Base-by-base conservation (phyloP, 1,140 invertebrate species). In the Planococcus citri region DNA sequence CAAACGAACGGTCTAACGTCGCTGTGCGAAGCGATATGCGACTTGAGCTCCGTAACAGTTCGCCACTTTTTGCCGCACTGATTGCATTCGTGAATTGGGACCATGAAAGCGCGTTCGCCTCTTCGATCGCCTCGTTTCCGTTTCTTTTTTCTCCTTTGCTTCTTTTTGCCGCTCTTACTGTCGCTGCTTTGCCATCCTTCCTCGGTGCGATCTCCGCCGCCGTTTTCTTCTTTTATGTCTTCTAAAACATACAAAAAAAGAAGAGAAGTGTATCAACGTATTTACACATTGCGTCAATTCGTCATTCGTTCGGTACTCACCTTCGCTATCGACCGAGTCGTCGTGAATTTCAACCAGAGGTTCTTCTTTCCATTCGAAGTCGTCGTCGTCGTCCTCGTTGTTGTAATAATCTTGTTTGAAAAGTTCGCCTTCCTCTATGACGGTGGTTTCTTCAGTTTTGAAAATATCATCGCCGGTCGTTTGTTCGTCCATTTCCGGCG, bases 1-100 rank as follows among this genome's bases (percentile, higher is more conserved):
- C 83, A 84, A 72, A 83, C 79, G 71, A 77, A 83, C 4, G 81
- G 80, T 25, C 76, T 76, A 24, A 78, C 70, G 60, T 77, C 75
- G 67, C 77, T 78, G 73, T 83, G 82, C 0, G 77, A 76, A 71
- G 76, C 77, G 12, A 79, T 71, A 70, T 83, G 81, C 25, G 72
- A 75, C 68, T 78, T 77, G n/a, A 82, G 72, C 70, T 82, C 79
- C 6, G 73, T 70, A 9, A 75, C 74, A 1, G 76, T 79, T 64
- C 75, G 73, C 76, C 75, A 82, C 69, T 74, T 76, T 73, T 80
- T 80, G 1, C 74, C 74, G 73, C 81, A 82, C 6, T 73, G 75
- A 4, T 74, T 68, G 73, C 80, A 82, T 61, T 22, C 51, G 58
- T 72, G 71, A 33, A 72, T 73, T 24, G 71, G 69, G 9, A 68